phyloP scores from a whole-genome alignment of 2,888 invertebrate genomes.

The Drosophila quinaria region DNA sequence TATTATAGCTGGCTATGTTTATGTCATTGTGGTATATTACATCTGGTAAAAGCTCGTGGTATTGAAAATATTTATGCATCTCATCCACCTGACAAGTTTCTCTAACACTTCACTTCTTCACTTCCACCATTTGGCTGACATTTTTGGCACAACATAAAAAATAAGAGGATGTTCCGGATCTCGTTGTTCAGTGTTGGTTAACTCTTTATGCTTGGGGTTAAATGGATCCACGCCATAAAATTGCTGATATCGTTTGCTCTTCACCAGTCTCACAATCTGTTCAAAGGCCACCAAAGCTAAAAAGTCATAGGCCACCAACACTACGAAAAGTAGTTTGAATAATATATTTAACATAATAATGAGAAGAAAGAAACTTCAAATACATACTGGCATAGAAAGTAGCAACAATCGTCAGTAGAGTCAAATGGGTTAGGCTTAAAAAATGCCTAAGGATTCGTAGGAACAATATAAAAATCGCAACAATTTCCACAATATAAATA shows the following conservation, averaged over 20 bases:
- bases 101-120: neutral
- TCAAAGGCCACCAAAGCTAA: conserved; percentile 78
- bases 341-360: neutral
- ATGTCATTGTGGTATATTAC: conserved; percentile 42
- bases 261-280: conserved; percentile 76
- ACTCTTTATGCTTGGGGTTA: conserved; percentile 30
- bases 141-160: conserved; percentile 28
- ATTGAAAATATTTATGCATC: conserved; percentile 41
- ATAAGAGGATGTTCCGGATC: conserved; percentile 16
- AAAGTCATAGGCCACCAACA: conserved; percentile 76
- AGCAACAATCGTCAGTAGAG: conserved; percentile 69
- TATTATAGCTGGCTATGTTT: conserved; percentile 11
- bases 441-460: conserved; percentile 76
- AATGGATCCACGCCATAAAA: conserved; percentile 82
- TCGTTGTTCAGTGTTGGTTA: neutral
- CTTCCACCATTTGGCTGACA: conserved; percentile 61
- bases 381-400: conserved; percentile 72
- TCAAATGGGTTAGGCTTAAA: conserved; percentile 75
- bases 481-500: conserved; percentile 53
- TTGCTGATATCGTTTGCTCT: conserved; percentile 71
- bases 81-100: neutral
- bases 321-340: conserved; percentile 50
- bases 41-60: conserved; percentile 42
- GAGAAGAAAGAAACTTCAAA: neutral
- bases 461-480: conserved; percentile 52